Evolutionary conservation across 2,797 vertebrate genomes (phyloP).

Genomic region (Bufotes viridis): DNA sequence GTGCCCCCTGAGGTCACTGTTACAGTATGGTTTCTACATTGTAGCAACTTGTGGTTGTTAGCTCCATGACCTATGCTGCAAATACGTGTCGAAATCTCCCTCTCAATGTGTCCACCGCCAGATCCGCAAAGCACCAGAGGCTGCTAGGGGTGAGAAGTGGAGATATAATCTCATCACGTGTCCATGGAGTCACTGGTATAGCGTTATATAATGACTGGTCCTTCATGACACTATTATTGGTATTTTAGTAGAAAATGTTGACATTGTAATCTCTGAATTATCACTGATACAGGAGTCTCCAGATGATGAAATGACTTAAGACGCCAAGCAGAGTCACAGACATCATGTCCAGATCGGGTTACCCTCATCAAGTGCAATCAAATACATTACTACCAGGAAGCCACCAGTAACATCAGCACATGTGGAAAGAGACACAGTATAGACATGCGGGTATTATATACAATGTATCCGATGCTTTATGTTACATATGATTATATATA

Average conservation of each 20-base stretch:
- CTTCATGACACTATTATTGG: too few relatives aligned
- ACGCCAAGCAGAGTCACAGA: neutral
- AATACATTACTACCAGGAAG: neutral
- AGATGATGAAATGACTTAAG: neutral
- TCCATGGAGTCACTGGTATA: neutral
- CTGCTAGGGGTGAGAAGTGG: neutral
- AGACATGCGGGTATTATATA: neutral
- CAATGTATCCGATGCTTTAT: neutral
- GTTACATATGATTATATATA: neutral
- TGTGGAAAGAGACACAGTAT: conserved; percentile 15
- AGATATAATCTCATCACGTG: neutral
- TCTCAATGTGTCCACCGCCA: neutral
- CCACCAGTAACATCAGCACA: neutral
- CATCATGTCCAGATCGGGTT: neutral
- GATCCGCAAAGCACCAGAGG: neutral
- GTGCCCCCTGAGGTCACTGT: too few relatives aligned
- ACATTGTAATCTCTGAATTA: too few relatives aligned
- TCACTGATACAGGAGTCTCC: too few relatives aligned
- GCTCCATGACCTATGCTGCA: too few relatives aligned
- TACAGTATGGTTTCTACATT: too few relatives aligned
- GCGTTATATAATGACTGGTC: too few relatives aligned
- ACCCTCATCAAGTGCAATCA: neutral
- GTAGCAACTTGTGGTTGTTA: too few relatives aligned
- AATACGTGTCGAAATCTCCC: too few relatives aligned
- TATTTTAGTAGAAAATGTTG: too few relatives aligned